Evolutionary conservation across 2,888 invertebrate species (phyloP).

Genomic region (Dicyrtoma fusca): DNA sequence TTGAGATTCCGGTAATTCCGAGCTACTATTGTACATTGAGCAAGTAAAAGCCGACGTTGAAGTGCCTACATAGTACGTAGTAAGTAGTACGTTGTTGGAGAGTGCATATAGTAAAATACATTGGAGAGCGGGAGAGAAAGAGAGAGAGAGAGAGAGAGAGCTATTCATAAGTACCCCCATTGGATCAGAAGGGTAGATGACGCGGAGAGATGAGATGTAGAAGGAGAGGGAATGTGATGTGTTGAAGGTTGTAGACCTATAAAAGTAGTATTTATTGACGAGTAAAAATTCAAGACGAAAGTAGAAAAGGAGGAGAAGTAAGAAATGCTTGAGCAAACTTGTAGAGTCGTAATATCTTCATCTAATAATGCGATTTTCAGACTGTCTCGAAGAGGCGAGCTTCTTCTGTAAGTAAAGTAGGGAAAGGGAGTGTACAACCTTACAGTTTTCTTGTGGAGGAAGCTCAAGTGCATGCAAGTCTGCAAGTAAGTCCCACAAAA

Average conservation of each 20-base stretch:
- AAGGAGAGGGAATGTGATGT: constrained; percentile 8
- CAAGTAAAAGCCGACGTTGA: too few relatives aligned
- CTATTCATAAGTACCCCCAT: not conserved
- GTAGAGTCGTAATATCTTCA: constrained; percentile 16
- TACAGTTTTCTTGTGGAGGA: too few relatives aligned
- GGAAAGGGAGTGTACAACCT: too few relatives aligned
- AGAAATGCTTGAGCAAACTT: not conserved
- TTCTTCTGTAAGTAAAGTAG: too few relatives aligned
- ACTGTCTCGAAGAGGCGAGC: not conserved
- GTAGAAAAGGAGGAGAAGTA: not conserved
- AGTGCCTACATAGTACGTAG: too few relatives aligned
- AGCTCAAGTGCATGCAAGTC: constrained; percentile 20
- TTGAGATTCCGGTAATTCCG: too few relatives aligned
- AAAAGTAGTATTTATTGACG: constrained; percentile 25
- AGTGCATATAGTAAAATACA: too few relatives aligned
- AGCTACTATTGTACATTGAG: too few relatives aligned
- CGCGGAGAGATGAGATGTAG: not conserved
- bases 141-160: not conserved
- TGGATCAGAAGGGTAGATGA: not conserved
- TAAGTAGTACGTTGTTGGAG: too few relatives aligned
- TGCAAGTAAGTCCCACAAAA: not conserved
- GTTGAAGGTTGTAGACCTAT: constrained; percentile 30
- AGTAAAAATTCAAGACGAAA: constrained; percentile 25
- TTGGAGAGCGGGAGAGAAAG: too few relatives aligned
- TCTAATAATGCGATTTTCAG: constrained; percentile 27